A percentile compares a stretch with the other conserved stretches of the same genome.
These are phyloP conservation scores for Spilogale gracilis DNA, from an alignment of 2,113 vertebrate species.

Conservation along the genomic window DNA sequence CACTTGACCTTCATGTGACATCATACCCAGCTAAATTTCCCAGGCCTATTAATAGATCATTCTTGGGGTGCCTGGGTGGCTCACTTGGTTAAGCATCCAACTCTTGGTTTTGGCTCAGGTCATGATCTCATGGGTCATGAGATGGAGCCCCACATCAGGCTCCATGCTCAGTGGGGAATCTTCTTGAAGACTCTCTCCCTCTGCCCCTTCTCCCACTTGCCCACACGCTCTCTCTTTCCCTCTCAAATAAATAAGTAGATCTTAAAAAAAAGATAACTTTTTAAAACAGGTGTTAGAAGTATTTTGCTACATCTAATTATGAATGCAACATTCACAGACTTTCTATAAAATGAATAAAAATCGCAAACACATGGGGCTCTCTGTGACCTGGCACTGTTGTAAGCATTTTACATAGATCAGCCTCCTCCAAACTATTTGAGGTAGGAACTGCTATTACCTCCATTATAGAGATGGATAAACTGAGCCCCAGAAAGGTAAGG, in stretches of 20 bases:
- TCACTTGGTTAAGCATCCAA: neutral
- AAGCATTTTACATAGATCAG: neutral
- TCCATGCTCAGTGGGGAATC: neutral
- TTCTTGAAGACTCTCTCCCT: neutral
- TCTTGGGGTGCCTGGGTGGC: neutral
- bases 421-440: neutral
- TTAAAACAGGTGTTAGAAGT: neutral
- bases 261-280: neutral
- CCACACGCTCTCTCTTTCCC: neutral
- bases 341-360: slow-evolving; percentile 8
- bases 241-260: neutral
- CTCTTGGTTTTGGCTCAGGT: neutral
- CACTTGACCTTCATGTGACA: neutral
- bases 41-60: neutral
- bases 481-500: neutral
- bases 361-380: neutral
- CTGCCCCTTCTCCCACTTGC: neutral
- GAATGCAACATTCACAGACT: neutral
- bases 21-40: neutral
- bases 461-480: neutral
- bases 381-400: neutral
- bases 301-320: neutral
- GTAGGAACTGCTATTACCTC: neutral
- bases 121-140: neutral
- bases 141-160: neutral